Base-by-base conservation (phyloP, 2,113 vertebrate species). In the Silurus asotus region DNA sequence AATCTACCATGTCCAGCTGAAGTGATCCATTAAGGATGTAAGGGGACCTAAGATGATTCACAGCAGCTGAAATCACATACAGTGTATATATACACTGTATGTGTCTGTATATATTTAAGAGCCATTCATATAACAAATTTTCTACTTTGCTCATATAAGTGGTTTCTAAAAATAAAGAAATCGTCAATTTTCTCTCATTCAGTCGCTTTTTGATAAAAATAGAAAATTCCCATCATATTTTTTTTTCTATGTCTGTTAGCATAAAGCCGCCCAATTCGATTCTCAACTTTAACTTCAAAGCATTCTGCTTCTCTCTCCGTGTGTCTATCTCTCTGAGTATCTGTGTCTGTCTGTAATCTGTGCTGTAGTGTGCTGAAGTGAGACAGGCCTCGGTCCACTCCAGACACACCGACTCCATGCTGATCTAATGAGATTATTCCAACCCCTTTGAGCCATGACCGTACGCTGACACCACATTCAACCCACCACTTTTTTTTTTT, bases 341-440 rank as follows among this genome's bases (percentile, higher is more conserved):
- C 67, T 72, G 10, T 19, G 20, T 74, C 37, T 61, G 23, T 72
- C 82, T 77, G 69, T 84, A 75, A 28, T 84, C 83, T 53, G 58
- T 10, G n/a, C 70, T 62, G 19, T n/a, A 75, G 25, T 64, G 83
- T 76, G 45, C 45, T 62, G 70, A 75, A 62, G 70, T 51, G 56
- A 64, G 83, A 75, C 15, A 74, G 53, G 3, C 45, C 25, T 58
- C 25, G 5, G 56, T 45, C 77, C 77, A 79, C 28, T 79, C 55
- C 77, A 79, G 77, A 78, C 76, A 58, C 76, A 19, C 76, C 2
- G 76, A 20, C 77, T 79, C 14, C 37, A 76, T 48, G 5, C 0
- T 61, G 70, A 76, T 49, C 65, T 28, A n/a, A 75, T 53, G 56
- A 28, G 53, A 59, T 83, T 56, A 58, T 59, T 83, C 67, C 28